Evolutionary conservation across 2,888 invertebrate genomes (phyloP), one percentile per base, ranked within the genome.

Genomic region (Chymomyza caudatula): DNA sequence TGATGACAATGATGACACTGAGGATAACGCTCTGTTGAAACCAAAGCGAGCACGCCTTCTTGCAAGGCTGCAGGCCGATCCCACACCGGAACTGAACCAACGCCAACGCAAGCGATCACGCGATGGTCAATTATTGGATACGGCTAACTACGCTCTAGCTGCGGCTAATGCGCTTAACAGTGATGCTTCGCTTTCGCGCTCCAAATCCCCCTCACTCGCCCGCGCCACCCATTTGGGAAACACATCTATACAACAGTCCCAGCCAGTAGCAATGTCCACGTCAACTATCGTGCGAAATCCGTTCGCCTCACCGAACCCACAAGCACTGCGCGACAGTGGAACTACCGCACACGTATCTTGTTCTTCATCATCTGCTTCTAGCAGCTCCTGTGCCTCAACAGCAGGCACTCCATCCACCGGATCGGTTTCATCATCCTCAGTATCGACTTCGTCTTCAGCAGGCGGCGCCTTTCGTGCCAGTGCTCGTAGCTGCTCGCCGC

Each of bases 1-100:
- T 0, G 69, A 94, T 88, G 94, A 93, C 54, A 95, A 93, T 76
- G 94, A 94, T 0, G 75, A 75, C 5, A 64, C 59, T 2, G 71
- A 68, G 6, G 58, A 62, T 2, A 44, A n/a, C 17, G 76, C 65
- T 4, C 72, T 76, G 49, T 63, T 82, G n/a, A 81, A 86, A 55
- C 81, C 89, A 17, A 88, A 88, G 49, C 73, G 89, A 0, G 79
- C 86, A 0, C 74, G 88, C 3, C 55, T 89, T 13, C 44, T 87
- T 44, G 74, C 74, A 47, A 74, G 76, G 57, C 56, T 75, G 51
- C 78, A 72, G 22, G 66, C 47, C 6, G 76, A 79, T 2, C 62
- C 74, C 1, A 78, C 77, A 6, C 22, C 86, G 29, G 82, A 87
- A 53, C 63, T 86, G 17, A 87, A 86, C 37, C 77, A 86, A 69